phyloP scores from a whole-genome alignment of 2,888 invertebrate genomes.

The Argyra leucocephala region DNA sequence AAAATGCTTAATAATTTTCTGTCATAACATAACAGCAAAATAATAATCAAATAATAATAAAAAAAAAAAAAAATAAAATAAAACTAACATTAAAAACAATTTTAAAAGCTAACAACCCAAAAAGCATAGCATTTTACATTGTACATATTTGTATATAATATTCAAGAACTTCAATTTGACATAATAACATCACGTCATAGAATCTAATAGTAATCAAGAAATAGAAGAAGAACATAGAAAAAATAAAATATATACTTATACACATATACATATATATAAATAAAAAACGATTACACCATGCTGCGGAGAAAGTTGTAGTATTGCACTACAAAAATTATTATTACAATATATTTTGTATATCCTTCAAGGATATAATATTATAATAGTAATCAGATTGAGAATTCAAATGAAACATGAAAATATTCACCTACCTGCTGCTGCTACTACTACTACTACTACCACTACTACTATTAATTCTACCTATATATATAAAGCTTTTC shows the following conservation, averaged over 20 bases:
- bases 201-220: not conserved
- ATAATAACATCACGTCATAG: constrained; percentile 6
- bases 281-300: not conserved
- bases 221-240: too few species aligned
- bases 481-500: too few species aligned
- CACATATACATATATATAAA: not conserved
- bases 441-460: not conserved
- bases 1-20: too few species aligned
- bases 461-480: too few species aligned
- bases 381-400: not conserved
- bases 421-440: not conserved
- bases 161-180: not conserved
- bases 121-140: too few species aligned
- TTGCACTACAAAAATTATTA: not conserved
- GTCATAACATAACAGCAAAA: too few species aligned
- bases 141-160: too few species aligned
- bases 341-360: not conserved
- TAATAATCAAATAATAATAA: too few species aligned
- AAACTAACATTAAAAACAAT: too few species aligned
- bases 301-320: not conserved
- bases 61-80: too few species aligned
- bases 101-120: too few species aligned
- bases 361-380: not conserved
- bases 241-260: too few species aligned
- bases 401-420: not conserved